Percentiles rank a stretch among this genome's conserved stretches.
Conservation (phyloP, 2,888 invertebrate species). For the Reticulitermes lucifugus region DNA sequence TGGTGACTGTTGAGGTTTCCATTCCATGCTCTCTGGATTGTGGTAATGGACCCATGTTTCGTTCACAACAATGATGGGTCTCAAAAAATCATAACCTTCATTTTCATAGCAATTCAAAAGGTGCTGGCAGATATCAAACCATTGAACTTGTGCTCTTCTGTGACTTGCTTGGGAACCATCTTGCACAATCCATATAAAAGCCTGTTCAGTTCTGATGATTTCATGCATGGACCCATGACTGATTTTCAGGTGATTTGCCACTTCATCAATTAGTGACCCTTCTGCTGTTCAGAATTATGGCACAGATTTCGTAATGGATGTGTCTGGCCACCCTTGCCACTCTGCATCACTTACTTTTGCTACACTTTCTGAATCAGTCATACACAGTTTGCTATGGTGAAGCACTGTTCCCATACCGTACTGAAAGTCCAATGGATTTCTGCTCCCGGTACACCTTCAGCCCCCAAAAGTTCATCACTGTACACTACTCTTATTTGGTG, state of each 20-base stretch:
- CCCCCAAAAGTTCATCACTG: not conserved
- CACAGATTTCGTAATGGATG: not conserved
- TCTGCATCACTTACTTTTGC: not conserved
- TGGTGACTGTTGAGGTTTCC: constrained; percentile 17
- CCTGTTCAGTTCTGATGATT: not conserved
- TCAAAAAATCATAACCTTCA: not conserved
- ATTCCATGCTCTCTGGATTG: constrained; percentile 16
- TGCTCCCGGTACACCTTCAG: not conserved
- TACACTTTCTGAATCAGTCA: not conserved
- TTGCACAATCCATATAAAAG: constrained; percentile 44
- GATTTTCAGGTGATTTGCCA: not conserved
- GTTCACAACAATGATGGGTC: not conserved
- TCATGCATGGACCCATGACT: not conserved
- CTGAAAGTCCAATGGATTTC: constrained; percentile 3
- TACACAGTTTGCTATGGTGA: not conserved
- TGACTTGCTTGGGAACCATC: constrained; percentile 33
- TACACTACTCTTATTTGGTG: not conserved
- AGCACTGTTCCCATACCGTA: constrained; percentile 2
- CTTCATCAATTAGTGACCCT: constrained; percentile 1
- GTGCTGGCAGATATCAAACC: not conserved
- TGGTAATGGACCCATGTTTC: constrained; percentile 2
- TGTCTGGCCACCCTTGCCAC: not conserved
- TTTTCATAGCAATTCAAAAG: too few species aligned
- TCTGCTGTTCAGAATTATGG: not conserved
- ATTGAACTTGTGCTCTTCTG: not conserved